phyloP scores from a whole-genome alignment of 2,888 invertebrate species.

The Pocota personata region DNA sequence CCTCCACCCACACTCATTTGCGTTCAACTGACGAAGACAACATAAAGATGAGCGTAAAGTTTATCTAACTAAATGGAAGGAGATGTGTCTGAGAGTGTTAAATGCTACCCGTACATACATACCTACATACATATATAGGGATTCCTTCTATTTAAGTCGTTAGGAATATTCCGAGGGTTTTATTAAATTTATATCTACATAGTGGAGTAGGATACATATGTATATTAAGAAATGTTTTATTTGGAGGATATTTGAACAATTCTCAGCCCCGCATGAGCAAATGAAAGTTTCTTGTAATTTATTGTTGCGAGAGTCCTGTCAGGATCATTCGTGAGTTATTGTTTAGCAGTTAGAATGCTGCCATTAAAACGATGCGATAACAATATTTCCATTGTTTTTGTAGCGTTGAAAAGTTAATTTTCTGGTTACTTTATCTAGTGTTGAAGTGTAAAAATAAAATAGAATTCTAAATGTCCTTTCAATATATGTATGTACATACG shows the following conservation, averaged over 20 bases:
- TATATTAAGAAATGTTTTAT: slow-evolving; percentile 46
- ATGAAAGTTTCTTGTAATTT: slow-evolving; percentile 59
- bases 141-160: slow-evolving; percentile 37
- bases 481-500: not conserved
- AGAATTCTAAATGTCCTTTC: not conserved
- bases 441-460: not conserved
- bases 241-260: slow-evolving; percentile 56
- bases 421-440: slow-evolving; percentile 15
- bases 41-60: slow-evolving; percentile 60
- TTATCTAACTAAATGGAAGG: slow-evolving; percentile 60
- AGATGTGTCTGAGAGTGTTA: slow-evolving; percentile 57
- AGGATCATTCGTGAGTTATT: slow-evolving; percentile 52
- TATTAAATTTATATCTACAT: slow-evolving; percentile 61
- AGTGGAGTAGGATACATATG: not conserved
- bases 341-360: slow-evolving; percentile 30
- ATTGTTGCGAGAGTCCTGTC: slow-evolving; percentile 57
- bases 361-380: slow-evolving; percentile 49
- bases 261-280: slow-evolving; percentile 54
- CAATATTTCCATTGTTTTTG: slow-evolving; percentile 16
- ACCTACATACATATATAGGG: not conserved
- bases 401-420: slow-evolving; percentile 36
- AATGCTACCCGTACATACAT: slow-evolving; percentile 16
- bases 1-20: slow-evolving; percentile 10
- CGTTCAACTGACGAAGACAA: slow-evolving; percentile 42
- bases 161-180: slow-evolving; percentile 56